Conservation (phyloP, 2,113 vertebrate species). For the Irena cyanogastra region DNA sequence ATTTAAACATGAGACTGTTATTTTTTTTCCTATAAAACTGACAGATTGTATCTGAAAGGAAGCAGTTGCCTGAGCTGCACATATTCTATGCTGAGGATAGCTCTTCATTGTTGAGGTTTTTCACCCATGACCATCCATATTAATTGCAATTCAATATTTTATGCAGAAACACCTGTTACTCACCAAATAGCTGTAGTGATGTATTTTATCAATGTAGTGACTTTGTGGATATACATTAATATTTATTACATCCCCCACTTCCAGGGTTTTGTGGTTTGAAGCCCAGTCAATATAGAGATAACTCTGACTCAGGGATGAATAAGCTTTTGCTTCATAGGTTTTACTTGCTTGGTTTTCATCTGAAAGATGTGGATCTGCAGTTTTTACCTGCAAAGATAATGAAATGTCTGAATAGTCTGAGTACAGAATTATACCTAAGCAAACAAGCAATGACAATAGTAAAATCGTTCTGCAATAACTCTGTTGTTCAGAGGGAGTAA, state of each 20-base stretch:
- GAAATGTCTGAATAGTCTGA: neutral
- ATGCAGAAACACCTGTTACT: neutral
- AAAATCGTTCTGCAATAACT: neutral
- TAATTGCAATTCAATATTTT: neutral
- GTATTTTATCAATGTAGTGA: constrained; percentile 73
- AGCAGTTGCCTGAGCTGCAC: neutral
- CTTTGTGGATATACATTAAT: constrained; percentile 76
- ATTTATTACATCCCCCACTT: constrained; percentile 68
- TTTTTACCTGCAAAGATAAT: constrained; percentile 75
- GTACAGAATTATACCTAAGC: neutral
- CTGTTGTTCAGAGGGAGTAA: neutral
- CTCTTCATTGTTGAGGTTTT: neutral
- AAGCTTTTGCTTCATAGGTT: constrained; percentile 72
- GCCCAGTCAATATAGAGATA: constrained; percentile 88
- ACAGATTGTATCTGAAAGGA: neutral
- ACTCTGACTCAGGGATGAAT: constrained; percentile 81
- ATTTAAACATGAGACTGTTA: neutral
- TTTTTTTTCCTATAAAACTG: neutral
- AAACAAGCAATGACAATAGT: neutral
- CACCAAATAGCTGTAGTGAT: constrained; percentile 87
- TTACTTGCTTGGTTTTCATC: constrained; percentile 75
- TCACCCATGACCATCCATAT: neutral
- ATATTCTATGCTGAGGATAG: neutral
- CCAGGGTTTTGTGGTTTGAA: constrained; percentile 51
- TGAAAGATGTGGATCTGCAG: constrained; percentile 69